These are phyloP conservation scores for Hypomecis punctinalis DNA, from an alignment of 2,888 invertebrate species.

Conservation along the genomic window DNA sequence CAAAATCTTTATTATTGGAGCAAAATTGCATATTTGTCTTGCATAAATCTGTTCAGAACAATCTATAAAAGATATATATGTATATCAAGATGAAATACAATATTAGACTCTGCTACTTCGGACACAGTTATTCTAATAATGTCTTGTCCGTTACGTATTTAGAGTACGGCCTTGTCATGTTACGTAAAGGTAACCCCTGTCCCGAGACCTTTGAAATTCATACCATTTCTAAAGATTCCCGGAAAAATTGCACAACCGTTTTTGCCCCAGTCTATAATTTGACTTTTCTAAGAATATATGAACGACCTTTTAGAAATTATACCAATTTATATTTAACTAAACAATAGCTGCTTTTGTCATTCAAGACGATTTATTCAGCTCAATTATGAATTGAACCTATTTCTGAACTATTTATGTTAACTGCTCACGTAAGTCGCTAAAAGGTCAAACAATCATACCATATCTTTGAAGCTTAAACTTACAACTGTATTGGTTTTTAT, in stretches of 20 bases:
- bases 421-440: background rate
- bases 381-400: background rate
- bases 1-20: too few species aligned
- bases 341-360: background rate
- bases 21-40: too few species aligned
- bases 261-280: background rate
- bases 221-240: slow-evolving; percentile 5
- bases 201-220: slow-evolving; percentile 8
- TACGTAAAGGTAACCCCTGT: slow-evolving; percentile 9
- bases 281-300: slow-evolving; percentile 4
- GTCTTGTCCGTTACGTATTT: slow-evolving; percentile 7
- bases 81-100: background rate
- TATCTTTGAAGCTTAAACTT: background rate
- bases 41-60: too few species aligned
- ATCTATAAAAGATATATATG: too few species aligned
- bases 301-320: slow-evolving; percentile 1
- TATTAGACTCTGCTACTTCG: background rate
- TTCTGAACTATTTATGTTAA: background rate
- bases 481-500: slow-evolving; percentile 16
- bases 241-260: slow-evolving; percentile 15
- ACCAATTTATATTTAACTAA: background rate
- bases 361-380: background rate
- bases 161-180: slow-evolving; percentile 15
- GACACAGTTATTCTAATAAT: slow-evolving; percentile 5
- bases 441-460: background rate